Conservation (phyloP, 2,888 invertebrate species). For the Rhorus exstirpatorius region DNA sequence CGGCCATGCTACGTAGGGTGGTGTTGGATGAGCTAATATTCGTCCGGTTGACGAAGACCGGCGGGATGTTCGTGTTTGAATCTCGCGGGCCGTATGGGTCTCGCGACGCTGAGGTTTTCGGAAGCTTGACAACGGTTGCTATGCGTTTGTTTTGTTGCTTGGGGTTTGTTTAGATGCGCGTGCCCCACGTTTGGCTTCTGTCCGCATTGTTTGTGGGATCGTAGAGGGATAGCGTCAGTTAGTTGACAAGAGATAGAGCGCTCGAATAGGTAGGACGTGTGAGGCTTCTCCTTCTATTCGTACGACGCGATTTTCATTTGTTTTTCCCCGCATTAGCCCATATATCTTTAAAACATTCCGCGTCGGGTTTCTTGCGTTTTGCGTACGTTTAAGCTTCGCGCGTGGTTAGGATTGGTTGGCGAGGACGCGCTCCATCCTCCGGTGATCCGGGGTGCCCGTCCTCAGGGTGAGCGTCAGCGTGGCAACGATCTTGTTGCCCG, state of each 20-base stretch:
- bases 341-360: too few species aligned
- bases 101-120: neutral
- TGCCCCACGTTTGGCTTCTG: neutral
- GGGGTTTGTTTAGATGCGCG: too few species aligned
- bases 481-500: conserved; percentile 2
- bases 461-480: neutral
- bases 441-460: conserved; percentile 5
- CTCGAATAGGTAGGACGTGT: conserved; percentile 8
- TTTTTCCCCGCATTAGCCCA: too few species aligned
- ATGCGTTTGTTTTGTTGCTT: too few species aligned
- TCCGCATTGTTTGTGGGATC: neutral
- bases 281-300: neutral
- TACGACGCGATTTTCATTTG: too few species aligned
- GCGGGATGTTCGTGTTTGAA: neutral
- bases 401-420: neutral
- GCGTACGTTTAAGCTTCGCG: neutral
- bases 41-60: too few species aligned
- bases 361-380: too few species aligned
- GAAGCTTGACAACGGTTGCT: neutral
- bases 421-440: neutral
- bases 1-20: too few species aligned
- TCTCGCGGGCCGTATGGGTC: neutral
- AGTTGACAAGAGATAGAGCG: neutral
- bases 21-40: too few species aligned
- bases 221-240: neutral